Conservation (phyloP, 2,113 vertebrate genomes). For the Corythoichthys intestinalis region DNA sequence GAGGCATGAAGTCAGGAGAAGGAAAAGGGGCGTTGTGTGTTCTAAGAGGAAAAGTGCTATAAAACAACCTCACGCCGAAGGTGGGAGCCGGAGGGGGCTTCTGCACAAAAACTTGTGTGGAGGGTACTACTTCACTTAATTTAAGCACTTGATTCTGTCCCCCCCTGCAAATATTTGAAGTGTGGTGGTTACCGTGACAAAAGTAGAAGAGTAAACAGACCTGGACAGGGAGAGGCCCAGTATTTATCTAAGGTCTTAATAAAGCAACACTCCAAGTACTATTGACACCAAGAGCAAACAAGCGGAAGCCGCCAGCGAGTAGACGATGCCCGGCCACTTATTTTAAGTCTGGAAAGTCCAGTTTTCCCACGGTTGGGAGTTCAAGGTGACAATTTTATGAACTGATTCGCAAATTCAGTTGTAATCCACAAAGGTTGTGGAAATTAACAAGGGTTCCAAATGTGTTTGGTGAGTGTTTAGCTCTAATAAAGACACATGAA, state of each 20-base stretch:
- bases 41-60: constrained; percentile 59
- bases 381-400: neutral
- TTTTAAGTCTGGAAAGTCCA: constrained; percentile 2
- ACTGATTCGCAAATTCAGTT: neutral
- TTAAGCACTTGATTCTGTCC: constrained; percentile 66
- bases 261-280: constrained; percentile 62
- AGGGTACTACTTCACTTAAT: constrained; percentile 65
- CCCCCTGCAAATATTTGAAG: constrained; percentile 71
- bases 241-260: constrained; percentile 72
- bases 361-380: neutral
- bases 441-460: neutral
- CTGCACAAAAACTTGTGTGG: neutral
- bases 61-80: constrained; percentile 50
- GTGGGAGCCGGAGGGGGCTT: constrained; percentile 17
- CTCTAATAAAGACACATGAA: neutral
- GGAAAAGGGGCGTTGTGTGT: constrained; percentile 29
- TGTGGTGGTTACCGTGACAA: constrained; percentile 70
- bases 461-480: neutral
- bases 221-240: constrained; percentile 35
- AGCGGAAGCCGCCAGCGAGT: constrained; percentile 28
- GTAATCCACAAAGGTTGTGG: neutral
- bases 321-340: constrained; percentile 10
- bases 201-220: constrained; percentile 68
- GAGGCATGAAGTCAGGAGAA: constrained; percentile 38
- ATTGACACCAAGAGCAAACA: constrained; percentile 59